A percentile compares a stretch with the other conserved stretches of the same genome.
phyloP scores from a whole-genome alignment of 2,113 vertebrate species.

The Camarhynchus parvulus region DNA sequence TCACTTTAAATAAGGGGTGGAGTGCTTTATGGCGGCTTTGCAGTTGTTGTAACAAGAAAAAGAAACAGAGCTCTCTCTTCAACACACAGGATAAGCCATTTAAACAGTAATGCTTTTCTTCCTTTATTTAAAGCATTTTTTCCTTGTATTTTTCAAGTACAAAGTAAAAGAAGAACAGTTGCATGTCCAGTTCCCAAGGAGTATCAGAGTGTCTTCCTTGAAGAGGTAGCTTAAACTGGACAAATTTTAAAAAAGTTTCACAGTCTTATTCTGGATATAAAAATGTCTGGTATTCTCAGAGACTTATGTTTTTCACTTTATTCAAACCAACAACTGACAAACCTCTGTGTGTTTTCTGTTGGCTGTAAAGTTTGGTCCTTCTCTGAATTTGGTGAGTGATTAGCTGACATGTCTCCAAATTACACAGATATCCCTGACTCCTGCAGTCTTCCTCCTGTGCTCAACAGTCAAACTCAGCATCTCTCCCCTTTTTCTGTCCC shows the following conservation, averaged over 20 bases:
- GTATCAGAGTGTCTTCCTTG: background rate
- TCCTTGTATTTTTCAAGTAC: background rate
- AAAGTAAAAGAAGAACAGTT: background rate
- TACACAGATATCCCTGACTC: fast-evolving
- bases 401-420: background rate
- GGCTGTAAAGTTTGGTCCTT: background rate
- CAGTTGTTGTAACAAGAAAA: constrained; percentile 20
- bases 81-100: background rate
- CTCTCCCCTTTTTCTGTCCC: background rate
- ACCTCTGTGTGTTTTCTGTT: background rate
- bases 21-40: background rate
- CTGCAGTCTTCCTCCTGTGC: background rate
- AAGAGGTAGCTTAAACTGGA: background rate
- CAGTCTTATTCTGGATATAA: background rate
- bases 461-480: background rate
- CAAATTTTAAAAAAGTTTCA: background rate
- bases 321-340: background rate
- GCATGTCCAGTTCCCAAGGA: background rate
- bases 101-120: background rate
- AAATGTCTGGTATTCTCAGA: background rate
- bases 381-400: background rate
- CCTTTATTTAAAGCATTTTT: background rate
- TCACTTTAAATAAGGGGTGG: constrained; percentile 19
- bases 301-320: background rate
- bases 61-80: background rate